Evolutionary conservation across 2,113 vertebrate species (phyloP).

Genomic region (Corydoras sp.): DNA sequence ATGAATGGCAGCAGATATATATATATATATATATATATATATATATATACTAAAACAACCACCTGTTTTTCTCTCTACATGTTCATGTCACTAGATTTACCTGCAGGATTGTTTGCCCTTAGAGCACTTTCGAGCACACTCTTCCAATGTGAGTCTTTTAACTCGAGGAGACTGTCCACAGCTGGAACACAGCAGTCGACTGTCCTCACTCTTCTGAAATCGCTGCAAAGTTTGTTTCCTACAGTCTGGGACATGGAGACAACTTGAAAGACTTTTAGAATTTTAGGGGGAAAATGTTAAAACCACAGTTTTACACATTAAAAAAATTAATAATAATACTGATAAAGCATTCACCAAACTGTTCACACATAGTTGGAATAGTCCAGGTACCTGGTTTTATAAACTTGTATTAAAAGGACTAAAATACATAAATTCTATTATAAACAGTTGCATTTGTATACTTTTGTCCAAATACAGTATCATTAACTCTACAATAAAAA

Average conservation of each 20-base stretch:
- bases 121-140: slow-evolving; percentile 63
- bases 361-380: too few relatives aligned
- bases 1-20: background rate
- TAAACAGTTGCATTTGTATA: too few relatives aligned
- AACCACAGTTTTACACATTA: too few relatives aligned
- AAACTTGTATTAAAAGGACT: too few relatives aligned
- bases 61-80: background rate
- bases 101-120: slow-evolving; percentile 60
- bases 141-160: slow-evolving; percentile 52
- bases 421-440: too few relatives aligned
- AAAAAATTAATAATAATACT: too few relatives aligned
- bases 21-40: too few relatives aligned
- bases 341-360: too few relatives aligned
- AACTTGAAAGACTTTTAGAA: background rate
- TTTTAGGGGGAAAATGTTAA: background rate
- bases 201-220: slow-evolving; percentile 63
- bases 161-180: slow-evolving; percentile 50
- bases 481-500: too few relatives aligned
- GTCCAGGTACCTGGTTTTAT: too few relatives aligned
- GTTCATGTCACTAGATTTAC: slow-evolving; percentile 15
- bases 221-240: slow-evolving; percentile 55
- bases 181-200: slow-evolving; percentile 55
- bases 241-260: slow-evolving; percentile 33
- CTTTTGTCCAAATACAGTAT: too few relatives aligned
- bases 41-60: background rate